Evolutionary conservation across 1,140 invertebrate species (phyloP).

Genomic region (Pseudomyrmex dendroicus): DNA sequence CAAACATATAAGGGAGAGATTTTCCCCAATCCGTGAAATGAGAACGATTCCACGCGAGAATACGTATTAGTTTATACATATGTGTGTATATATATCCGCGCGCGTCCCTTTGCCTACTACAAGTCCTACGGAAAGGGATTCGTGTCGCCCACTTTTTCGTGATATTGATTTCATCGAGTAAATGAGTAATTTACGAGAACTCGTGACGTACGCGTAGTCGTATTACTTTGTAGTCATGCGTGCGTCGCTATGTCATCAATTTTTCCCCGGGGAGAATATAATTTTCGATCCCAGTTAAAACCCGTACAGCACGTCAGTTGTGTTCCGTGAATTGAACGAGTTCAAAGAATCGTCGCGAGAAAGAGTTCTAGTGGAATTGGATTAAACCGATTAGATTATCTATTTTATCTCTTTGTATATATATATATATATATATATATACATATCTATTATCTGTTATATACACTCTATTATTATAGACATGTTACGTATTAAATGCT

Average conservation of each 20-base stretch:
- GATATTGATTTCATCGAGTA: conserved; percentile 47
- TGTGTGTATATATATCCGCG: no score
- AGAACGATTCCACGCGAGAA: conserved; percentile 20
- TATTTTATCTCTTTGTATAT: no score
- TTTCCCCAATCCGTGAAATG: conserved; percentile 29
- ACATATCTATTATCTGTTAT: no score
- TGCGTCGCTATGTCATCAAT: neutral
- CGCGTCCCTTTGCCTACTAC: conserved; percentile 14
- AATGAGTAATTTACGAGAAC: conserved; percentile 33
- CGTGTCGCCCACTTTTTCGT: neutral
- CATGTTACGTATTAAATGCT: no score
- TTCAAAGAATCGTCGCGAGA: neutral
- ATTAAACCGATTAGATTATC: no score
- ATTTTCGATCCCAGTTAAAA: neutral
- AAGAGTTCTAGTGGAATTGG: neutral
- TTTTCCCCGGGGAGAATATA: neutral
- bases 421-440: no score
- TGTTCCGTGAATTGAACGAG: neutral
- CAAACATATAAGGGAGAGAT: neutral
- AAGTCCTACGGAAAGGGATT: conserved; percentile 4
- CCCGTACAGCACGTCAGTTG: no score
- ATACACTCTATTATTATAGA: no score
- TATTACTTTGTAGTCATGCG: neutral
- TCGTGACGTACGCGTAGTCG: neutral
- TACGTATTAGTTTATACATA: neutral